phyloP scores from a whole-genome alignment of 2,797 vertebrate genomes.

The Pipistrellus pipistrellus region DNA sequence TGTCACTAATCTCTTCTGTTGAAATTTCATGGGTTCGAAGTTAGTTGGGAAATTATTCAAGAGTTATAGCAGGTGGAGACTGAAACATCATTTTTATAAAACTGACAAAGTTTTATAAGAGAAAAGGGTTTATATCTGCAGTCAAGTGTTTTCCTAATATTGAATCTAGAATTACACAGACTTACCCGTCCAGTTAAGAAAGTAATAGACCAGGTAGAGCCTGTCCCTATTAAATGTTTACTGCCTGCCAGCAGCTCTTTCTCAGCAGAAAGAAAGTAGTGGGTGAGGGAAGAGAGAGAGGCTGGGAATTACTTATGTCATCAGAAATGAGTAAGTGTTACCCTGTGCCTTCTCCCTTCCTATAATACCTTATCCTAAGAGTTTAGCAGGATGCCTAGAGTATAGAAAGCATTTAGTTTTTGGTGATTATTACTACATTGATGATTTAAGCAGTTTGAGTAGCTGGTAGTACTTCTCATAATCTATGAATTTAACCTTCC shows the following conservation, averaged over 20 bases:
- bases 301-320: not conserved
- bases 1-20: not conserved
- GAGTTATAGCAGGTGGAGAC: not conserved
- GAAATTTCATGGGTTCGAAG: not conserved
- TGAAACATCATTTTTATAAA: not conserved
- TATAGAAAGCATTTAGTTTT: not conserved
- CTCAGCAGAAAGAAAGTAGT: not conserved
- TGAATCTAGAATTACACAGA: constrained; percentile 48
- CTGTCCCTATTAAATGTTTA: not conserved
- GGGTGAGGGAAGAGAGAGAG: not conserved
- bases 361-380: not conserved
- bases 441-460: not conserved
- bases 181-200: constrained; percentile 38
- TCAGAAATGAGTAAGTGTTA: not conserved
- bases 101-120: not conserved
- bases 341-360: not conserved
- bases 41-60: constrained; percentile 44
- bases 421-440: not conserved
- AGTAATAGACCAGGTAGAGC: not conserved
- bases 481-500: not conserved
- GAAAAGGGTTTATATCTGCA: not conserved
- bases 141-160: not conserved
- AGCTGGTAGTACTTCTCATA: not conserved
- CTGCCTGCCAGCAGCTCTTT: constrained; percentile 2
- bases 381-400: not conserved